Evolutionary conservation across 1,140 invertebrate species (phyloP).

Genomic region (Sesamia nonagrioides): DNA sequence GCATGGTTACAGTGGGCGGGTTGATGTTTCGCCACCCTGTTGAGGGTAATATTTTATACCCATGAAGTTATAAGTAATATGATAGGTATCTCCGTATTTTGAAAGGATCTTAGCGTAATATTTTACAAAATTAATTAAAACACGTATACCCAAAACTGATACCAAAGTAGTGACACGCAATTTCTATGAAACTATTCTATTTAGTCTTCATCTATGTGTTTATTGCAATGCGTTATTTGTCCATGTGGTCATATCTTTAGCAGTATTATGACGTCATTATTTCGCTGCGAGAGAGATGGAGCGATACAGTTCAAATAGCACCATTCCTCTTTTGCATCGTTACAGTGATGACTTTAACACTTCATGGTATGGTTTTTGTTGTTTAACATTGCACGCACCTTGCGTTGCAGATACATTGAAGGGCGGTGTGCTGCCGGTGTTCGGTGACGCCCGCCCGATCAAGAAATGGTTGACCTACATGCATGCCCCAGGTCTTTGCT

Average conservation of each 20-base stretch:
- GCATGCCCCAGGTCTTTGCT: conserved; percentile 85
- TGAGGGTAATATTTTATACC: too few relatives aligned
- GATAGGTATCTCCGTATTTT: too few relatives aligned
- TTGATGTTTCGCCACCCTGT: too few relatives aligned
- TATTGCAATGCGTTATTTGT: background rate
- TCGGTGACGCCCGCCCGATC: conserved; percentile 74
- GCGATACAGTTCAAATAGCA: background rate
- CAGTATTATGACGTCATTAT: background rate
- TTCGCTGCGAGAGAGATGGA: background rate
- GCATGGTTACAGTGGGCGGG: too few relatives aligned
- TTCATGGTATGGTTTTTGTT: background rate
- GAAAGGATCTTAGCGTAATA: too few relatives aligned
- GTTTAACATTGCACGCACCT: conserved; percentile 53
- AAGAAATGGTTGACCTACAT: conserved; percentile 86
- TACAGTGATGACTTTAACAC: background rate
- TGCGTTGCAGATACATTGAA: conserved; percentile 81
- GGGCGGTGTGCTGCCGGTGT: conserved; percentile 73
- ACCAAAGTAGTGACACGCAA: too few relatives aligned
- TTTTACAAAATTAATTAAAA: too few relatives aligned
- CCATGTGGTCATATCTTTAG: background rate
- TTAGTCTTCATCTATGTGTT: background rate
- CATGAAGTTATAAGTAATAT: too few relatives aligned
- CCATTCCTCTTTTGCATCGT: too few relatives aligned
- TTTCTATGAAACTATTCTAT: background rate
- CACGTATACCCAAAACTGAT: background rate